A percentile compares a stretch with the other conserved stretches of the same genome.
Evolutionary conservation across 92 coral and sea anemone species (phyloP).

Genomic region (Zoanthus solanderi): DNA sequence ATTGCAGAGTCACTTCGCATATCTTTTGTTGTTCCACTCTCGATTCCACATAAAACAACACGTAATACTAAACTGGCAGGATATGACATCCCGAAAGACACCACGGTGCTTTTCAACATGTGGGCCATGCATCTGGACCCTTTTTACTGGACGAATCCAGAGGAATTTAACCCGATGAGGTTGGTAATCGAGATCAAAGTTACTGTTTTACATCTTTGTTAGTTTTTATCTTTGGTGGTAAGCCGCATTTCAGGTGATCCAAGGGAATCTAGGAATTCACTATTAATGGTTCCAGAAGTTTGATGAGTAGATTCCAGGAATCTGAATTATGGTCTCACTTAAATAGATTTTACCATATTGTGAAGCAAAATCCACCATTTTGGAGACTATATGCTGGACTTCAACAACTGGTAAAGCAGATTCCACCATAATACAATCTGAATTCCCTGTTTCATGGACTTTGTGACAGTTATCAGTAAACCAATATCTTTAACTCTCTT

Average conservation of each 20-base stretch:
- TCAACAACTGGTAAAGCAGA: background rate
- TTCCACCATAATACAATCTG: background rate
- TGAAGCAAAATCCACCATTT: too few relatives aligned
- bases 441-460: background rate
- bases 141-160: slow-evolving; percentile 54
- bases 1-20: slow-evolving; percentile 56
- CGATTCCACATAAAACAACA: slow-evolving; percentile 66
- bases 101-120: slow-evolving; percentile 56
- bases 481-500: too few relatives aligned
- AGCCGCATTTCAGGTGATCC: too few relatives aligned
- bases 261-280: too few relatives aligned
- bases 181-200: background rate
- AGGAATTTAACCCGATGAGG: slow-evolving; percentile 61
- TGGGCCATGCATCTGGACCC: slow-evolving; percentile 70
- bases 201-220: too few relatives aligned
- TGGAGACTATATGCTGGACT: too few relatives aligned
- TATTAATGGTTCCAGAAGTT: background rate
- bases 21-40: slow-evolving; percentile 9
- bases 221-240: background rate
- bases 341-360: too few relatives aligned
- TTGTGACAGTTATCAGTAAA: too few relatives aligned
- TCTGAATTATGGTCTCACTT: background rate
- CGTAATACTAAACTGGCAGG: slow-evolving; percentile 57
- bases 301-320: background rate
- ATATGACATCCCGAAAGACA: slow-evolving; percentile 62